phyloP scores from a whole-genome alignment of 2,797 vertebrate species.

The Eulemur albifrons region DNA sequence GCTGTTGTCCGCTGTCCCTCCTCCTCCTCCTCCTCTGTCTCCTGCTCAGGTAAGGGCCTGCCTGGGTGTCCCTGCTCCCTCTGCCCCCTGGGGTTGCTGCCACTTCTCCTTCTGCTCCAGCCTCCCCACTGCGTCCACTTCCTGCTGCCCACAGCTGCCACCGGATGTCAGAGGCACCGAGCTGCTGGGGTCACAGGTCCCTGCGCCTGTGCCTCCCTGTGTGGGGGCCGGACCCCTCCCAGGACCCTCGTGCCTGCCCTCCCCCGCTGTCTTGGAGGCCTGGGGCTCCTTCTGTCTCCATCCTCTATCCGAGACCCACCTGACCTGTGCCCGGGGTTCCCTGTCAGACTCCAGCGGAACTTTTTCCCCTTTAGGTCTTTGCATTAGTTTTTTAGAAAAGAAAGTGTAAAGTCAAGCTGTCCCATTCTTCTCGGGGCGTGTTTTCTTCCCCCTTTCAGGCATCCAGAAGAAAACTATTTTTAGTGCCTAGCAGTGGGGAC shows the following conservation, averaged over 20 bases:
- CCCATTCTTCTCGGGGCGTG: not conserved
- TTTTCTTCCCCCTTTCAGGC: slow-evolving; percentile 1
- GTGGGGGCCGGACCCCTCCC: not conserved
- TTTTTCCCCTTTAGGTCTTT: not conserved
- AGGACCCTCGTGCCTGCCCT: not conserved
- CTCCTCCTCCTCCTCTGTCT: slow-evolving; percentile 83
- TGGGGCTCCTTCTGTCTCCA: rapidly evolving
- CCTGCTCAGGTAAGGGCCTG: slow-evolving; percentile 82
- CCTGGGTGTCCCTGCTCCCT: not conserved
- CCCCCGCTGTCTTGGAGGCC: not conserved
- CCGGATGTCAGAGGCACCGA: not conserved
- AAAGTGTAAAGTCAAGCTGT: not conserved
- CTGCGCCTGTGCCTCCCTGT: rapidly evolving
- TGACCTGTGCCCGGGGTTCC: rapidly evolving
- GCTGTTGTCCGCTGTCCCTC: slow-evolving; percentile 37
- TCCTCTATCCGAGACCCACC: rapidly evolving
- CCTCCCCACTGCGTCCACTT: not conserved
- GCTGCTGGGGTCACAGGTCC: not conserved
- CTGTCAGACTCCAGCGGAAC: not conserved
- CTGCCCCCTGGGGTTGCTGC: rapidly evolving
- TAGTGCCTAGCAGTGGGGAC: slow-evolving; percentile 52
- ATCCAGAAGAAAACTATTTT: slow-evolving; percentile 69
- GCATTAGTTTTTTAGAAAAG: not conserved
- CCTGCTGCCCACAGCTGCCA: not conserved
- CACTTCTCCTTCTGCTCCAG: not conserved